Percentiles rank a stretch among this genome's conserved stretches.
Evolutionary conservation across 1,140 invertebrate species (phyloP).

Genomic region (Lepidurus packardi): DNA sequence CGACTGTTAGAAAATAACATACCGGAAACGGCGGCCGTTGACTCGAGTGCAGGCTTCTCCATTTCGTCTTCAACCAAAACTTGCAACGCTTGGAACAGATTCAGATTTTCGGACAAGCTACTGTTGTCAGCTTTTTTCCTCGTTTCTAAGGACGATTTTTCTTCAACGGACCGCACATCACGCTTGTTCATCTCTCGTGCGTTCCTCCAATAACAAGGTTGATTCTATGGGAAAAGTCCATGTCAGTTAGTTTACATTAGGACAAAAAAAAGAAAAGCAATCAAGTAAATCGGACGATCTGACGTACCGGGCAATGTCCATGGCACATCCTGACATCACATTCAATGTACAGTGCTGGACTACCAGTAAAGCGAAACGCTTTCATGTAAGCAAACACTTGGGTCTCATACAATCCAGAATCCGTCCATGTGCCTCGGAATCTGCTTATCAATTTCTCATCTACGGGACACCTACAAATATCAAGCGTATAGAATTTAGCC

Average conservation of each 20-base stretch:
- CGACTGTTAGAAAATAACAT: not conserved
- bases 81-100: slow-evolving; percentile 76
- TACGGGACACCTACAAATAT: slow-evolving; percentile 67
- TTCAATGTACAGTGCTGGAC: slow-evolving; percentile 86
- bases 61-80: slow-evolving; percentile 78
- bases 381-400: slow-evolving; percentile 93
- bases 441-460: slow-evolving; percentile 87
- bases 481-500: slow-evolving; percentile 32
- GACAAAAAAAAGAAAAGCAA: not conserved
- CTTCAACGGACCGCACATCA: slow-evolving; percentile 26
- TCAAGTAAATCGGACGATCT: slow-evolving; percentile 16
- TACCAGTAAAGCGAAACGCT: slow-evolving; percentile 87
- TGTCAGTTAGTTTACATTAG: not conserved
- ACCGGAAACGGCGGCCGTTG: not conserved
- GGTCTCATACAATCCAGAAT: slow-evolving; percentile 81
- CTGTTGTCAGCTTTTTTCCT: slow-evolving; percentile 43
- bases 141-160: not conserved
- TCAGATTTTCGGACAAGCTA: slow-evolving; percentile 74
- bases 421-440: slow-evolving; percentile 86
- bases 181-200: slow-evolving; percentile 68
- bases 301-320: slow-evolving; percentile 79
- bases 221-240: slow-evolving; percentile 58
- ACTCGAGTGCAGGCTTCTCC: slow-evolving; percentile 45
- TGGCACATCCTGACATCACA: slow-evolving; percentile 93
- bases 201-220: slow-evolving; percentile 87